A percentile compares a stretch with the other conserved stretches of the same genome.
These are phyloP conservation scores for Sitta europaea DNA, from an alignment of 2,113 vertebrate genomes.

Conservation along the genomic window DNA sequence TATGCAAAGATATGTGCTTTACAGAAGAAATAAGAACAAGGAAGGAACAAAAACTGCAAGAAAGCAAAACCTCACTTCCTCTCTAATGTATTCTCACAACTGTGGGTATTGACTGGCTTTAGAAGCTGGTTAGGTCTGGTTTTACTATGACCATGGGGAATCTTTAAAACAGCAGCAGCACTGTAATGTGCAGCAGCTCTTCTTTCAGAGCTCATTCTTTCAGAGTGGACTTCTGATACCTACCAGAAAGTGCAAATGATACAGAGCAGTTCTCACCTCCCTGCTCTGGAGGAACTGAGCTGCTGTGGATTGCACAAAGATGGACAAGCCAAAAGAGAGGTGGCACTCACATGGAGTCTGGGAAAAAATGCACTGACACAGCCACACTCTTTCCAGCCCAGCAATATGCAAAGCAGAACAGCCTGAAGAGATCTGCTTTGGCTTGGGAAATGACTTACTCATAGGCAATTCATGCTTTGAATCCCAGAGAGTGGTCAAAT, in stretches of 20 bases:
- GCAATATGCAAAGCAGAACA: not conserved
- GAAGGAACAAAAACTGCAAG: not conserved
- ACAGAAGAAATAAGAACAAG: not conserved
- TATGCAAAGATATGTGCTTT: conserved; percentile 8
- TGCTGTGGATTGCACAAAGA: not conserved
- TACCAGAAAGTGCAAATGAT: not conserved
- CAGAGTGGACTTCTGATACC: not conserved
- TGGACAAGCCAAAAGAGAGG: not conserved
- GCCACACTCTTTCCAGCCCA: not conserved
- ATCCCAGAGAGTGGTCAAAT: not conserved
- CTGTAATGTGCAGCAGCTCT: not conserved
- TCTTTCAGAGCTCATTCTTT: too few relatives aligned
- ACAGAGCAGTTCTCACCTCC: not conserved
- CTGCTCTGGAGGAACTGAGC: not conserved
- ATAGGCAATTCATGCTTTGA: not conserved
- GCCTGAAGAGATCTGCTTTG: not conserved
- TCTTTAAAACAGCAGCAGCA: not conserved
- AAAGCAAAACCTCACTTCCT: not conserved
- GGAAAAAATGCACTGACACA: not conserved
- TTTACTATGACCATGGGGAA: not conserved
- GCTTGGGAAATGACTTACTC: not conserved
- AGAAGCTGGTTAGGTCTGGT: not conserved
- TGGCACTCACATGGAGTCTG: not conserved
- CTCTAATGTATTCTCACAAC: not conserved
- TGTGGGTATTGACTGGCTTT: not conserved